phyloP scores from a whole-genome alignment of 2,113 vertebrate species.

The Myanophis thanlyinensis region DNA sequence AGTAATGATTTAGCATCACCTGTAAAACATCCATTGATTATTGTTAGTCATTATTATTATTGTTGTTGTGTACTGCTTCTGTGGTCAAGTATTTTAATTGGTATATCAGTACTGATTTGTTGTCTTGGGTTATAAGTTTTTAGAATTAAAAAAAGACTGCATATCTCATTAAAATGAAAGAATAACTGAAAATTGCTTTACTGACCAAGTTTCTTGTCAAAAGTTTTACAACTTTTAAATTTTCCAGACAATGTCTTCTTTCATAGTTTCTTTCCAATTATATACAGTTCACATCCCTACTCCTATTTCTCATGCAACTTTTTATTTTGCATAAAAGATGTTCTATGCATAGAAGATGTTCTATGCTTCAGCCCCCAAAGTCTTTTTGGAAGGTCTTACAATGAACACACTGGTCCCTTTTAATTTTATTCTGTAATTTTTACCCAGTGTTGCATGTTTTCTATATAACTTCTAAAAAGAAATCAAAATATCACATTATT shows the following conservation, averaged over 20 bases:
- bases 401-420: background rate
- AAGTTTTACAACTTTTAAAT: background rate
- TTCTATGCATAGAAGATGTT: too few relatives aligned
- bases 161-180: background rate
- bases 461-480: background rate
- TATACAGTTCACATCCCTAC: background rate
- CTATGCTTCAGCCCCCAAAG: background rate
- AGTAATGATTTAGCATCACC: too few relatives aligned
- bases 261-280: background rate
- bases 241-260: background rate
- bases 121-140: background rate
- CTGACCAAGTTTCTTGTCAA: background rate
- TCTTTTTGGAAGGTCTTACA: background rate
- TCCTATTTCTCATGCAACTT: background rate
- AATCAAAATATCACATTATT: background rate
- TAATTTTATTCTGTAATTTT: background rate
- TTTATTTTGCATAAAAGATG: too few relatives aligned
- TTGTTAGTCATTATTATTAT: background rate
- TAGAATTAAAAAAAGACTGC: background rate
- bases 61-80: background rate
- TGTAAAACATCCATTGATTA: too few relatives aligned
- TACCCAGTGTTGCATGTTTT: background rate
- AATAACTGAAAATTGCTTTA: background rate
- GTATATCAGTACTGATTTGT: background rate
- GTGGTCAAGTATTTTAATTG: background rate